Conservation (phyloP, 2,888 invertebrate genomes). For the Drosophila mulleri region DNA sequence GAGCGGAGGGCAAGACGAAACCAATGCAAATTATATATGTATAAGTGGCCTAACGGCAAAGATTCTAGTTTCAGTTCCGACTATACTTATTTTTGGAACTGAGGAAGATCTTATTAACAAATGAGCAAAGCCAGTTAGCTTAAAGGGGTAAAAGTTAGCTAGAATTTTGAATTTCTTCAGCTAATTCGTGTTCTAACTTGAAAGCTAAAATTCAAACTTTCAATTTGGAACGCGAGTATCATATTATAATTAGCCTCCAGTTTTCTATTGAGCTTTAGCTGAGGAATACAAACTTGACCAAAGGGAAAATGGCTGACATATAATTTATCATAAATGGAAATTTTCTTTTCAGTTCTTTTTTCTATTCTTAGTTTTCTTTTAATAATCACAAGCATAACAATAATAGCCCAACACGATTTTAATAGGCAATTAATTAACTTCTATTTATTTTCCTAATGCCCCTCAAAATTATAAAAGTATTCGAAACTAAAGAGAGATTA, state of each 20-base stretch:
- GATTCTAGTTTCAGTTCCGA: background rate
- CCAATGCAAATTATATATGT: too few species aligned
- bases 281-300: background rate
- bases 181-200: background rate
- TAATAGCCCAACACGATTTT: too few species aligned
- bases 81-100: background rate
- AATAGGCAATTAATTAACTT: too few species aligned
- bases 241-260: background rate
- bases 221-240: background rate
- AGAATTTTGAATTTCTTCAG: background rate
- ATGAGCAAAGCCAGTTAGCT: background rate
- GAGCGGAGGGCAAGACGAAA: background rate
- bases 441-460: too few species aligned
- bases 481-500: too few species aligned
- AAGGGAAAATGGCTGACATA: background rate
- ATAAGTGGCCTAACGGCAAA: background rate
- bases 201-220: background rate
- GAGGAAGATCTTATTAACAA: background rate
- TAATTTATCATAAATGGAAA: background rate
- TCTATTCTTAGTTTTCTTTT: too few species aligned
- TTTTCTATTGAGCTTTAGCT: background rate
- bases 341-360: too few species aligned
- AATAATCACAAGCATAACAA: too few species aligned
- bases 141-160: background rate
- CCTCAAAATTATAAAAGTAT: too few species aligned